These are phyloP conservation scores for Chiloscyllium plagiosum DNA, from an alignment of 2,113 vertebrate genomes.

Conservation along the genomic window DNA sequence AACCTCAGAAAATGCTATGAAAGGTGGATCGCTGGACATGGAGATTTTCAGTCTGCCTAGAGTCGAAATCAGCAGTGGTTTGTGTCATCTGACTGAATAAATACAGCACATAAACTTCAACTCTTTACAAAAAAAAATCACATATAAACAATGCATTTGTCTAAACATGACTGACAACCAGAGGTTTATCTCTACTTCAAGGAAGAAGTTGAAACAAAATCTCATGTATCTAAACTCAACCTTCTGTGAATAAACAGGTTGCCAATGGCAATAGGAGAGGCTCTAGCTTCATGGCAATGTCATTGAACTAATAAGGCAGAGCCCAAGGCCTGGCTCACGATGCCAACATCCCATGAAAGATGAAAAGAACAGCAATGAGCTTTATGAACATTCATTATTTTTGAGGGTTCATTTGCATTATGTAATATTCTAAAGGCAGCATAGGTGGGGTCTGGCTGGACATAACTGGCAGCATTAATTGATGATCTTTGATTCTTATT, in stretches of 20 bases:
- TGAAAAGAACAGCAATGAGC: too few relatives aligned
- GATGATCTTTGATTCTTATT: background rate
- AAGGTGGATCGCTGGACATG: conserved; percentile 77
- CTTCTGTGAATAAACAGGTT: background rate
- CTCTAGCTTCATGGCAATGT: too few relatives aligned
- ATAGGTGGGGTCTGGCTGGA: background rate
- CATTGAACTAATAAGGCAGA: too few relatives aligned
- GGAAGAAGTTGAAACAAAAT: background rate
- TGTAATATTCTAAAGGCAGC: background rate
- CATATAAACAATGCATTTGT: background rate
- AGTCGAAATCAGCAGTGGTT: conserved; percentile 83
- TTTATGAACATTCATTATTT: background rate
- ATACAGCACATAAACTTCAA: background rate
- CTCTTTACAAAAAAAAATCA: background rate
- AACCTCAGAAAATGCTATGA: conserved; percentile 71
- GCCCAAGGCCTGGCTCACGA: too few relatives aligned
- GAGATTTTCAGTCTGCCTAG: conserved; percentile 83
- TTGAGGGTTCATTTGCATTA: too few relatives aligned
- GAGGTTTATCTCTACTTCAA: background rate
- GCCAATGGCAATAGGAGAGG: too few relatives aligned
- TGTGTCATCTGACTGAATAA: background rate
- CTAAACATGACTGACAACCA: background rate
- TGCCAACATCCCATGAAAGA: too few relatives aligned
- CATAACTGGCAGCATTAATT: background rate
- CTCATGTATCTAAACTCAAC: background rate